Conservation (phyloP, 2,113 vertebrate species). For the Mionectes macconnelli region DNA sequence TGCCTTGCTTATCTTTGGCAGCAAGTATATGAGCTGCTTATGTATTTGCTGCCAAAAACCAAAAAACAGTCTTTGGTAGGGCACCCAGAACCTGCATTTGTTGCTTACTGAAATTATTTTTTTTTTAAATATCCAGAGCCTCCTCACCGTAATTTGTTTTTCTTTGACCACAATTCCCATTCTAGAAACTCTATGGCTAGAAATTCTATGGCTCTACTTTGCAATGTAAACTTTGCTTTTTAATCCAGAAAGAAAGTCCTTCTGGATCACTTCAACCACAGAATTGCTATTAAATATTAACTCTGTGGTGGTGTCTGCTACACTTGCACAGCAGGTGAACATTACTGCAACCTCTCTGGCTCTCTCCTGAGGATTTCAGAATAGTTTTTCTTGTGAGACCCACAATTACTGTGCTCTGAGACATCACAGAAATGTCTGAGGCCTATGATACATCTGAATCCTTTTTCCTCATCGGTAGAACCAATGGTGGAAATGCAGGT, state of each 20-base stretch:
- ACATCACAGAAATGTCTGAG: not conserved
- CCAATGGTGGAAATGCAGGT: not conserved
- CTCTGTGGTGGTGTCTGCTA: not conserved
- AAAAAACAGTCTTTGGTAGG: not conserved
- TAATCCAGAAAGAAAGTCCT: not conserved
- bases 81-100: not conserved
- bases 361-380: not conserved
- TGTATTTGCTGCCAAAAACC: not conserved
- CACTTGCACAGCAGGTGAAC: not conserved
- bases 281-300: not conserved
- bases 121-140: not conserved
- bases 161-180: not conserved
- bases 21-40: not conserved
- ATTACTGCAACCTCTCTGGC: not conserved
- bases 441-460: not conserved
- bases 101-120: not conserved
- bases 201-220: not conserved
- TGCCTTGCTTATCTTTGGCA: not conserved
- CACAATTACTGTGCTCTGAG: not conserved
- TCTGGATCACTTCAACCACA: not conserved
- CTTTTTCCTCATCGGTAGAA: not conserved
- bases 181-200: not conserved
- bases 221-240: not conserved
- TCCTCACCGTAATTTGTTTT: not conserved
- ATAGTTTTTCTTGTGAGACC: not conserved